Conservation (phyloP, 2,797 vertebrate species). For the Moxostoma hubbsi region DNA sequence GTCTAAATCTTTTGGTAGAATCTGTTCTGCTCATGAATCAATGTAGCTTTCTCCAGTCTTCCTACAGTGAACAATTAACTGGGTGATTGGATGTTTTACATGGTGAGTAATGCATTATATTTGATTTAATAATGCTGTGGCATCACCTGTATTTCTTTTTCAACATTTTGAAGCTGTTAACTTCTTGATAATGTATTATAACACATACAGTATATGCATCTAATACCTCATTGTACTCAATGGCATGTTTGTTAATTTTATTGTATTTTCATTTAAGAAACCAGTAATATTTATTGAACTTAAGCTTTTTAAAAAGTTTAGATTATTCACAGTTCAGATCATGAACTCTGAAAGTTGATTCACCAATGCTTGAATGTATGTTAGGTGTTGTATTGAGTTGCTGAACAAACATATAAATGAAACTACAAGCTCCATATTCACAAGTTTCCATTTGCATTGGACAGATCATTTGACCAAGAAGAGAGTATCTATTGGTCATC, state of each 20-base stretch:
- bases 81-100: slow-evolving; percentile 62
- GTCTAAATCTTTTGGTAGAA: slow-evolving; percentile 36
- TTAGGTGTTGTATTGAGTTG: not conserved
- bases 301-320: too few relatives aligned
- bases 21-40: slow-evolving; percentile 50
- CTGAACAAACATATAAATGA: slow-evolving; percentile 5
- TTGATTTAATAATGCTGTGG: not conserved
- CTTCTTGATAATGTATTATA: too few relatives aligned
- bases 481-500: slow-evolving; percentile 53
- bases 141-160: too few relatives aligned
- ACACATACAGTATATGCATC: too few relatives aligned
- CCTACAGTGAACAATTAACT: slow-evolving; percentile 59
- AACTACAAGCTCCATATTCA: not conserved
- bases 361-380: not conserved
- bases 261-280: too few relatives aligned
- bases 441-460: slow-evolving; percentile 8
- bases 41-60: slow-evolving; percentile 65
- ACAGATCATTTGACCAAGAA: slow-evolving; percentile 67
- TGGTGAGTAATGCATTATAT: slow-evolving; percentile 70
- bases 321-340: too few relatives aligned
- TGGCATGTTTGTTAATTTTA: too few relatives aligned
- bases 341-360: too few relatives aligned
- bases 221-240: too few relatives aligned
- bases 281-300: too few relatives aligned
- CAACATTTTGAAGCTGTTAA: too few relatives aligned